These are phyloP conservation scores for Panthera uncia DNA, from an alignment of 2,113 vertebrate species.

Conservation along the genomic window DNA sequence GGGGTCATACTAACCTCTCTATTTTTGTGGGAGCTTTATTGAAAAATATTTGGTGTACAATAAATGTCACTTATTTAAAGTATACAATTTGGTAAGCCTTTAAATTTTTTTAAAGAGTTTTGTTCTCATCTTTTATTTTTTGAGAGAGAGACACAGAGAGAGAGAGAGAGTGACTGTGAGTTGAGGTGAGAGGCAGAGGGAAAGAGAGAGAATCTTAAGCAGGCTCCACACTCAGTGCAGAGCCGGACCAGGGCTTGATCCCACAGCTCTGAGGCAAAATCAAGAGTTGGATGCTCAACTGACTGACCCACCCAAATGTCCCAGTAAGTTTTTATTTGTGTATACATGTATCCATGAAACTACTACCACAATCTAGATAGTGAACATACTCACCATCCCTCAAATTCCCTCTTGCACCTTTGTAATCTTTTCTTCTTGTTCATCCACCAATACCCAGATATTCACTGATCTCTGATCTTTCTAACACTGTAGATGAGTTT, in stretches of 20 bases:
- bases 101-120: background rate
- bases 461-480: background rate
- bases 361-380: background rate
- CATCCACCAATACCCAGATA: no score
- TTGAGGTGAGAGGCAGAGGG: no score
- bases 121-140: no score
- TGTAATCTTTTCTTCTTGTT: background rate
- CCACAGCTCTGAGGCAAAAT: no score
- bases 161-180: no score
- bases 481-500: background rate
- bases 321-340: background rate
- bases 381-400: background rate
- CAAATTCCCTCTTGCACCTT: background rate
- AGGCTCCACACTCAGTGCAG: no score
- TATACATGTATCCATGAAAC: no score
- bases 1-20: background rate
- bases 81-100: background rate
- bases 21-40: background rate
- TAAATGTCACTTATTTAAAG: background rate
- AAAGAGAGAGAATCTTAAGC: no score
- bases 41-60: background rate
- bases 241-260: no score
- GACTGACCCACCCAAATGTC: no score
- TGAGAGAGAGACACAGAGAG: no score
- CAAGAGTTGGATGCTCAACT: no score